These are phyloP conservation scores for Pyrochroa serraticornis DNA, from an alignment of 2,888 invertebrate genomes.

Conservation along the genomic window DNA sequence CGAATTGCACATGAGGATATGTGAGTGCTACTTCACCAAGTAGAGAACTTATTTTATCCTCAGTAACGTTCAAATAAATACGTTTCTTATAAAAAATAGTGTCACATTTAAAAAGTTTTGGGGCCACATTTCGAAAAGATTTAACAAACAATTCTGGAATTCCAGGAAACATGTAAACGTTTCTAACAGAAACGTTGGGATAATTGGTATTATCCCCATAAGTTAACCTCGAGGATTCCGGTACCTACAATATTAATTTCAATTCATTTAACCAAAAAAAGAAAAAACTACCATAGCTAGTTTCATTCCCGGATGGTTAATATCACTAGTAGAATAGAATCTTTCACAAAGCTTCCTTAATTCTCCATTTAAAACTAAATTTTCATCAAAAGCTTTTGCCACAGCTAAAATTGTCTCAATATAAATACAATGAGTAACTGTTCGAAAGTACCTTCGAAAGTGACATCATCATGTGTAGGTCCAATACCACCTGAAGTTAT, in stretches of 20 bases:
- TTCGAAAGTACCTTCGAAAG: constrained; percentile 65
- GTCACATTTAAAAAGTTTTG: constrained; percentile 54
- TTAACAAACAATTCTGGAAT: constrained; percentile 64
- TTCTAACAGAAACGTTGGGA: constrained; percentile 61
- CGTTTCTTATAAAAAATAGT: constrained; percentile 54
- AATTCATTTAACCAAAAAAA: background rate
- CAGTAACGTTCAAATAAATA: constrained; percentile 58
- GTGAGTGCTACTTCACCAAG: constrained; percentile 56
- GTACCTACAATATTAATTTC: constrained; percentile 57
- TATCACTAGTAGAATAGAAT: constrained; percentile 55
- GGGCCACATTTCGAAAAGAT: constrained; percentile 51
- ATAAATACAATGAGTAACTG: constrained; percentile 6
- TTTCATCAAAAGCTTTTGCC: constrained; percentile 62
- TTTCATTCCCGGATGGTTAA: constrained; percentile 57
- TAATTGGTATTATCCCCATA: constrained; percentile 55
- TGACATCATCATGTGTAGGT: constrained; percentile 79
- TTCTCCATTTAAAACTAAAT: constrained; percentile 56
- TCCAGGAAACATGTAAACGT: constrained; percentile 75
- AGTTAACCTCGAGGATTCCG: constrained; percentile 56
- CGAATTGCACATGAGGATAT: constrained; percentile 60
- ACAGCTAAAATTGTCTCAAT: constrained; percentile 54
- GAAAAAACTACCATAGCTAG: constrained; percentile 48
- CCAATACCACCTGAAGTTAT: constrained; percentile 80
- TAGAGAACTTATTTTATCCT: constrained; percentile 57
- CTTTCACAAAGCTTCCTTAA: constrained; percentile 58